Base-by-base conservation (phyloP, 2,888 invertebrate genomes). In the Pyrrhia umbra region DNA sequence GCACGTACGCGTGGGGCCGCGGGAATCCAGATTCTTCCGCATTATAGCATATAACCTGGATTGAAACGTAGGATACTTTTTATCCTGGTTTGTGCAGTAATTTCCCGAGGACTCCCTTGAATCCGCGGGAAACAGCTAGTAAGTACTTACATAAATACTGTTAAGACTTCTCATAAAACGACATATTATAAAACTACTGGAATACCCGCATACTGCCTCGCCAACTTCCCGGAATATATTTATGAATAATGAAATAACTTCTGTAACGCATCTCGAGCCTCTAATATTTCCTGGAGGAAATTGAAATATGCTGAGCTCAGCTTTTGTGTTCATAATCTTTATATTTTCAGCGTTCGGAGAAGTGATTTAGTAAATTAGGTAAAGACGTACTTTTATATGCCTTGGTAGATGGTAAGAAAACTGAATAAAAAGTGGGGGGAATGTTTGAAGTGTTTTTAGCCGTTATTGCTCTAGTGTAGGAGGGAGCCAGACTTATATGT, bases 261-360 rank as follows among this genome's bases (percentile, higher is more conserved):
- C 27, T 40, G 43, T 23, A 59, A 46, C 58, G 58, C 37, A 34
- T 56, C 63, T 34, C 30, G 15, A 13, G 20, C n/a, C 21, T 8
- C 13, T 52, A 66, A 74, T 60, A 56, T 77, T 68, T 64, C 55
- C 61, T 18, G 20, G 10, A 51, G 75, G 69, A 75, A 75, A 77
- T 77, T 75, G 64, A 68, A 68, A 69, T 61, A 43, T 54, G 43
- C 43, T 61, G 40, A 73, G 75, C 69, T 50, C 15, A 9, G 46
- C 62, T 23, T 74, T 58, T 56, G 20, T 51, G 27, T 30, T 39
- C 50, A n/a, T 68, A 58, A 72, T 55, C 69, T 58, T 51, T 30
- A 49, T 68, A 49, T n/a, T 37, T 50, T 57, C 27, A 54, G 45
- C 18, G 15, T 37, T 54, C 18, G 10, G 13, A 13, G 10, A 42